A percentile compares a stretch with the other conserved stretches of the same genome.
Conservation (phyloP, 92 coral and sea anemone species). For the Actinostola sp. region DNA sequence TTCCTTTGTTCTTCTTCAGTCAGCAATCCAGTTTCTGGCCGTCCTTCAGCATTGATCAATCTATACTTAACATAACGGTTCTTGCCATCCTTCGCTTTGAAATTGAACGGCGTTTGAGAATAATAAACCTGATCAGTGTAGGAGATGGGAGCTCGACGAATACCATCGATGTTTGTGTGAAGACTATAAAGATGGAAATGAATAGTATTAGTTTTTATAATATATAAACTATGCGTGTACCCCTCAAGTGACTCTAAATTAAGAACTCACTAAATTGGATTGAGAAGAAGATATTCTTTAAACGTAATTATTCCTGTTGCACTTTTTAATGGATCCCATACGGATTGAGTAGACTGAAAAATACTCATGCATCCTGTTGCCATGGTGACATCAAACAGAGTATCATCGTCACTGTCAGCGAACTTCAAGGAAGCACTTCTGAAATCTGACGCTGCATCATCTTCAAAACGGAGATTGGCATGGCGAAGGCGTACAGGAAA, state of each 20-base stretch:
- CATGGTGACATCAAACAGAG: slow-evolving; percentile 80
- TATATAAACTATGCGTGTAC: too few relatives aligned
- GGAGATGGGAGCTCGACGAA: slow-evolving; percentile 79
- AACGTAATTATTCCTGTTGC: slow-evolving; percentile 37
- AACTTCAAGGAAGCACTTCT: slow-evolving; percentile 76
- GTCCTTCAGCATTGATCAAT: slow-evolving; percentile 74
- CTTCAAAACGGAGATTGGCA: slow-evolving; percentile 45
- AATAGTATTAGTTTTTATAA: too few relatives aligned
- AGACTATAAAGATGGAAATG: too few relatives aligned
- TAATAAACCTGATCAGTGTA: slow-evolving; percentile 73
- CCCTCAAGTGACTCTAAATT: too few relatives aligned
- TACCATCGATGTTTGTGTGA: slow-evolving; percentile 57
- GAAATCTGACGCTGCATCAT: slow-evolving; percentile 72
- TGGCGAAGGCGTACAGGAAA: slow-evolving; percentile 81
- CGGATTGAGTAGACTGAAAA: slow-evolving; percentile 40
- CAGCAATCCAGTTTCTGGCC: slow-evolving; percentile 72
- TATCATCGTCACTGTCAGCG: slow-evolving; percentile 73
- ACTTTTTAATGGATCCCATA: slow-evolving; percentile 45
- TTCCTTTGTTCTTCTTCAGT: slow-evolving; percentile 72
- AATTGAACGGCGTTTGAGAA: slow-evolving; percentile 50
- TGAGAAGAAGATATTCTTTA: slow-evolving; percentile 59
- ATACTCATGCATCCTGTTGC: slow-evolving; percentile 26
- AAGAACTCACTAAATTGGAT: slow-evolving; percentile 80
- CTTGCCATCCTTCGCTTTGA: slow-evolving; percentile 67
- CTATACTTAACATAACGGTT: slow-evolving; percentile 75